Evolutionary conservation across 2,888 invertebrate species (phyloP), one percentile per base, ranked within the genome.

Genomic region (Cheilosia variabilis): DNA sequence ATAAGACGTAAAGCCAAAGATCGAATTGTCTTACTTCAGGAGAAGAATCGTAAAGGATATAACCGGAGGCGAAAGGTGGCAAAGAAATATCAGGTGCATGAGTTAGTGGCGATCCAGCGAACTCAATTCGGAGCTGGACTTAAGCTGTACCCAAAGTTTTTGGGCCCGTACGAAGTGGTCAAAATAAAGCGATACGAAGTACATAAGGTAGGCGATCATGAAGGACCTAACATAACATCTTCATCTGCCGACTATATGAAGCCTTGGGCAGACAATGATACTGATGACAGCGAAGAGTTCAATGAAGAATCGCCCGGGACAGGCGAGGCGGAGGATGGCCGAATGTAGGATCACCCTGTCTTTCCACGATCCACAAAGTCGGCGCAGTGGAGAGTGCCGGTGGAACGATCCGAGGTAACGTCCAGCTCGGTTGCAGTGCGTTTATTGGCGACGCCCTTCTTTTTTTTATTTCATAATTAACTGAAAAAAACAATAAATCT

Each of bases 71-170:
- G 88, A 10, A 87, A 84, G 34, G 37, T 22, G 0, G 63, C 77
- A 1, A 60, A 17, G 1, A 50, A 53, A 22, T 87, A 87, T 47
- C 50, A 47, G 15, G 37, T 58, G 19, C 58, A 75, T 10, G 82
- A 86, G 15, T 45, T 86, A 6, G 78, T 82, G 10, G 76, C 90
- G 1, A 90, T 91, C 9, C 89, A 90, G 69, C 68, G 90, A n/a
- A 91, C 90, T 0, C 90, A 91, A 66, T 89, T 89, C 69, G 90
- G 89, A 1, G 76, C 87, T 15, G 90, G 90, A 0, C 53, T 90
- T 2, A 92, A 92, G 75, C 50, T 92, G 2, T 78, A 88, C n/a
- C 57, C 87, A 4, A 91, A 91, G 72, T 91, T 83, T 71, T 55
- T 91, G 6, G 91, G 91, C 1, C 90, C 90, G n/a, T 90, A 90